A percentile compares a stretch with the other conserved stretches of the same genome.
Evolutionary conservation across 2,888 invertebrate genomes (phyloP).

Genomic region (Hanleya hanleyi): DNA sequence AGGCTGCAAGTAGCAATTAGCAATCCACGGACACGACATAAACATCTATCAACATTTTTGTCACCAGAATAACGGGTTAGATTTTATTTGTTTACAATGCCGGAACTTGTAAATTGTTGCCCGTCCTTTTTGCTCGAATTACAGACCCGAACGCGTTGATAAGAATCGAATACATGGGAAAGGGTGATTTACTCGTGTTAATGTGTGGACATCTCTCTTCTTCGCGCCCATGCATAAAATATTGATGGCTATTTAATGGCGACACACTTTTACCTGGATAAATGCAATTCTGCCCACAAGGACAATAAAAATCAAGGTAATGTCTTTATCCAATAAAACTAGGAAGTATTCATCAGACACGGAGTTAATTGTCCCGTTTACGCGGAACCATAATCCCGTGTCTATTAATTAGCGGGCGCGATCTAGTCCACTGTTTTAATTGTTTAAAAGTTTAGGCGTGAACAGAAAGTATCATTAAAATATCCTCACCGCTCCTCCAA

Average conservation of each 20-base stretch:
- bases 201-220: not conserved
- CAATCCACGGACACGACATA: not conserved
- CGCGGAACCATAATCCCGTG: no score
- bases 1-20: no score
- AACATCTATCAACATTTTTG: conserved; percentile 2
- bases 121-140: not conserved
- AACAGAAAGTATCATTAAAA: no score
- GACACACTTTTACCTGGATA: conserved; percentile 1
- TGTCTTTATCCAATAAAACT: not conserved
- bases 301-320: conserved; percentile 12
- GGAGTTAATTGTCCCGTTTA: no score
- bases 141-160: not conserved
- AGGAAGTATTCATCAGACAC: not conserved
- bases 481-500: no score
- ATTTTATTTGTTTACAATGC: not conserved
- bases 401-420: no score
- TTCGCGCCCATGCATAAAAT: not conserved
- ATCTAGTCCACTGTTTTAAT: no score
- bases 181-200: not conserved
- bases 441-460: no score
- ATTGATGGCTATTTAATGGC: not conserved
- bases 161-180: not conserved
- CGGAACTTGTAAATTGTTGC: not conserved
- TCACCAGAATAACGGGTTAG: not conserved
- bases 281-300: not conserved